Conservation (phyloP, 2,113 vertebrate species). For the Anseranas semipalmata region DNA sequence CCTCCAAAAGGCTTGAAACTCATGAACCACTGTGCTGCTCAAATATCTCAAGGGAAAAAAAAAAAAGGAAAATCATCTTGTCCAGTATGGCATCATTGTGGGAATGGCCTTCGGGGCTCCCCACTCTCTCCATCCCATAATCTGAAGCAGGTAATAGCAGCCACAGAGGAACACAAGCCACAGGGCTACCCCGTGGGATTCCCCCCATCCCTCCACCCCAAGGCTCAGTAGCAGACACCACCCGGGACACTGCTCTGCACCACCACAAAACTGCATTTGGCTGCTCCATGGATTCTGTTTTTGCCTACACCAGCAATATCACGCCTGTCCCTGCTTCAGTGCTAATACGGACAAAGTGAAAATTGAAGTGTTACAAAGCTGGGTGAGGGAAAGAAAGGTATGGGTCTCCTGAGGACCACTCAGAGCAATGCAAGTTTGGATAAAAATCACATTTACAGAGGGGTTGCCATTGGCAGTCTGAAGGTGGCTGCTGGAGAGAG, state of each 20-base stretch:
- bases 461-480: background rate
- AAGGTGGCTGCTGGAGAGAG: background rate
- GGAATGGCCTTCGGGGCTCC: background rate
- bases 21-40: background rate
- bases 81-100: background rate
- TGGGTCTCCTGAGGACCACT: background rate
- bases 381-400: background rate
- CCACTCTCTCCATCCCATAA: background rate
- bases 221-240: background rate
- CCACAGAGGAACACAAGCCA: background rate
- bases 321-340: background rate
- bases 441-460: background rate
- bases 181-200: background rate
- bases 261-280: background rate
- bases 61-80: background rate
- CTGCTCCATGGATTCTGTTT: background rate
- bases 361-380: background rate
- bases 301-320: background rate
- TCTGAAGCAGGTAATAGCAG: background rate
- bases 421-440: background rate
- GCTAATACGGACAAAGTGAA: background rate
- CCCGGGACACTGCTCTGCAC: rapidly evolving
- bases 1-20: background rate
- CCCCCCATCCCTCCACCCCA: background rate
- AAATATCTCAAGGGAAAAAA: background rate